Evolutionary conservation across 2,888 invertebrate species (phyloP), one percentile per base, ranked within the genome.

Genomic region (Anthrax anthrax): DNA sequence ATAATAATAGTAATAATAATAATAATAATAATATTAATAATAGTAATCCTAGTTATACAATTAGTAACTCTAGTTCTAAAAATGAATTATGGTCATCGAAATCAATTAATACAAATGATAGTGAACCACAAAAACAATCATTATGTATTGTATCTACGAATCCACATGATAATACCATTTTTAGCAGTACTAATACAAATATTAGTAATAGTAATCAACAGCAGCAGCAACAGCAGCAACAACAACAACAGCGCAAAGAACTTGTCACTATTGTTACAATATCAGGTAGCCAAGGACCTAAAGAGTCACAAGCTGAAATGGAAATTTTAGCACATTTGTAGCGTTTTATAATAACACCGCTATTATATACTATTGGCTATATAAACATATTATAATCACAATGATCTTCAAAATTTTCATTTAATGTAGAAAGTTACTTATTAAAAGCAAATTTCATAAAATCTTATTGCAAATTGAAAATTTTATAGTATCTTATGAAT

Each of bases 201-300:
- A 41, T 37, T 37, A 34, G 23, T 29, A 40, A 42, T 18, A 34
- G 14, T 18, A 16, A n/a, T 10, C 43, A 37, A 18, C 29, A 40
- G 9, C 10, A 29, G 12, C 40, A 46, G 42, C 18, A 39, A 32
- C 40, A 37, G 18, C 42, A 44, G 43, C 47, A 48, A 34, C 19
- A 39, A 19, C 47, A 43, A 23, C 37, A 39, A 37, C 45, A 57
- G 51, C 51, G 57, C 47, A 67, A 66, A 51, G 67, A 67, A 52
- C 58, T 67, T 53, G 65, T 67, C 48, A 67, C 68, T 39, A 67
- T 67, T 57, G 68, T 67, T 44, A 67, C 67, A 45, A 68, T 67
- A 52, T 65, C 67, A 34, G 53, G 53, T 18, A 42, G 32, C 17
- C 49, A 36, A 37, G 46, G 38, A 34, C 38, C 46, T 32, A 38